phyloP scores from a whole-genome alignment of 2,888 invertebrate species.

The Lithodes maja region DNA sequence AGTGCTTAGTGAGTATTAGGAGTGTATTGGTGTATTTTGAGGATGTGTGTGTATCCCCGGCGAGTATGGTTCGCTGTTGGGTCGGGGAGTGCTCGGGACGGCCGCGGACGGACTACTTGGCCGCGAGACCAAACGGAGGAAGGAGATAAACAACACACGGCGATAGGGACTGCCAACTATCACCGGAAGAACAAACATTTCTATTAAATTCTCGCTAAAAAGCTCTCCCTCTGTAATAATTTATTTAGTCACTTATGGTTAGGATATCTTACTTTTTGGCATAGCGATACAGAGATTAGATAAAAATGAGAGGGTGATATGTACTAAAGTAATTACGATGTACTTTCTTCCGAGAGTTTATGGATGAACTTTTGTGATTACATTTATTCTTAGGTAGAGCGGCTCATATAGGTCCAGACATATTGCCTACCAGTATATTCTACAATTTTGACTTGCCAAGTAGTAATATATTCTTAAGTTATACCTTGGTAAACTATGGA shows the following conservation, averaged over 20 bases:
- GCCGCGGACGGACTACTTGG: constrained; percentile 53
- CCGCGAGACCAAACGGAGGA: constrained; percentile 25
- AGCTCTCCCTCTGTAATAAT: not conserved
- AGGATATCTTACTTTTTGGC: not conserved
- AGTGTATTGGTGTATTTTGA: not conserved
- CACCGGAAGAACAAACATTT: not conserved
- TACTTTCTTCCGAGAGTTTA: not conserved
- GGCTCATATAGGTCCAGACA: not conserved
- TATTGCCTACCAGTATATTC: not conserved
- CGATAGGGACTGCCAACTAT: constrained; percentile 5
- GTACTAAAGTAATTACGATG: not conserved
- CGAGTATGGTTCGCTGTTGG: constrained; percentile 43
- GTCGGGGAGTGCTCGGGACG: constrained; percentile 41
- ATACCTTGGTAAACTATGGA: not conserved
- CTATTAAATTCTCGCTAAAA: not conserved
- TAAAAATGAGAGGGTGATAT: not conserved
- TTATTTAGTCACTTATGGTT: not conserved
- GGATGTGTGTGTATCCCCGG: not conserved
- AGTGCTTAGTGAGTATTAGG: not conserved
- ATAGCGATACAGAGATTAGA: not conserved
- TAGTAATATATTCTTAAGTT: not conserved
- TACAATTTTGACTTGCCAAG: not conserved
- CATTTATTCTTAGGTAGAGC: not conserved
- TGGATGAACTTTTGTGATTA: not conserved
- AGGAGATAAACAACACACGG: constrained; percentile 8